A percentile compares a stretch with the other conserved stretches of the same genome.
These are phyloP conservation scores for Proterorhinus semilunaris DNA, from an alignment of 2,113 vertebrate genomes.

Conservation along the genomic window DNA sequence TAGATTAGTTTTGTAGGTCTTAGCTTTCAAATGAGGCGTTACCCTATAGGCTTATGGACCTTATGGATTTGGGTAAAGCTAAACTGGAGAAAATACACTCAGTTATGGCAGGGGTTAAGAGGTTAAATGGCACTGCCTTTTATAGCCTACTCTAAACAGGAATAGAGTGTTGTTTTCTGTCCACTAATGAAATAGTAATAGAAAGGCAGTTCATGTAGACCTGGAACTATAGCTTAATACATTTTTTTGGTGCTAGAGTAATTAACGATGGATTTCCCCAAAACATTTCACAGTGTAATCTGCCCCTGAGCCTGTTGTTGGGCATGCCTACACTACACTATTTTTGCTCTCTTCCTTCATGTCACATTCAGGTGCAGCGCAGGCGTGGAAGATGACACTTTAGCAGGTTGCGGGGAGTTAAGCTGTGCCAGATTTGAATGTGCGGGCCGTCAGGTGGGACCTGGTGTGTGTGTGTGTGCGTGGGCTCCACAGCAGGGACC, in stretches of 20 bases:
- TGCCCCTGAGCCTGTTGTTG: background rate
- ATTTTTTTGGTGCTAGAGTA: background rate
- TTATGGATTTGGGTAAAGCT: too few species aligned
- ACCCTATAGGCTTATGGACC: too few species aligned
- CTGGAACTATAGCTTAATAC: too few species aligned
- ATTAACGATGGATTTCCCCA: background rate
- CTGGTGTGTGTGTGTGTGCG: conserved; percentile 19
- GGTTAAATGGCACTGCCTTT: too few species aligned
- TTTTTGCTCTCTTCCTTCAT: conserved; percentile 13
- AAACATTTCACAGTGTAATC: background rate
- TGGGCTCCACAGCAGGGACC: conserved; percentile 61
- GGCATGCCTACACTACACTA: background rate
- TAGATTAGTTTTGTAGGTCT: too few species aligned
- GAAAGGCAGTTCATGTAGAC: too few species aligned
- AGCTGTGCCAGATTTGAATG: conserved; percentile 49
- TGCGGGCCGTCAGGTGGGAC: conserved; percentile 60
- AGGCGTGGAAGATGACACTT: conserved; percentile 40
- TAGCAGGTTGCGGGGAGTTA: conserved; percentile 37
- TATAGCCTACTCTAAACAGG: too few species aligned
- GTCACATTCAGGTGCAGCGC: conserved; percentile 15
- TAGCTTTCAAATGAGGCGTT: too few species aligned
- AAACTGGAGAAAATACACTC: too few species aligned
- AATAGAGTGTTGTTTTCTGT: too few species aligned
- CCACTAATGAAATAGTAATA: too few species aligned
- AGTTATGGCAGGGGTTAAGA: too few species aligned